phyloP scores from a whole-genome alignment of 2,888 invertebrate genomes.

The Troides helena region DNA sequence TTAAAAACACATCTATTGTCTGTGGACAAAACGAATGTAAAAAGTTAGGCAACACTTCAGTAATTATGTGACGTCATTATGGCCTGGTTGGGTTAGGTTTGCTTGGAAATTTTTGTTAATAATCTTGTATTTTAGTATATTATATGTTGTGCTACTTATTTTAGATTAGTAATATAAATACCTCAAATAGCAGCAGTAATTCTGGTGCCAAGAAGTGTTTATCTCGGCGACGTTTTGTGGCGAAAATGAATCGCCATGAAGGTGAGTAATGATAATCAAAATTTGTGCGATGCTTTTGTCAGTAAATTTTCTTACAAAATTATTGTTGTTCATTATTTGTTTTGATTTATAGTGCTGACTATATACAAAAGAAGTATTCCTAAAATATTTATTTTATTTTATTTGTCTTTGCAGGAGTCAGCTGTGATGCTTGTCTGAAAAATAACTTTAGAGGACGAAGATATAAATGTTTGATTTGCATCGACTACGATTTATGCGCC shows the following conservation, averaged over 20 bases:
- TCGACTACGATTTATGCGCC: conserved; percentile 99
- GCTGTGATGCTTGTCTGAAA: conserved; percentile 99
- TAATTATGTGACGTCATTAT: conserved; percentile 82
- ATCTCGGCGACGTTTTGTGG: conserved; percentile 71
- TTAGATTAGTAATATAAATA: conserved; percentile 78
- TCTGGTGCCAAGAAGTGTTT: conserved; percentile 74
- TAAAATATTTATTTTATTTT: conserved; percentile 48
- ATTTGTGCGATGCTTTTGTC: conserved; percentile 78
- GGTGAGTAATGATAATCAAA: conserved; percentile 86
- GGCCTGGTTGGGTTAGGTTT: conserved; percentile 87
- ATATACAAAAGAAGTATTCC: conserved; percentile 33
- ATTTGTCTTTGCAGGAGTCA: conserved; percentile 90
- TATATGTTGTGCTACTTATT: conserved; percentile 80
- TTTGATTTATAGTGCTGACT: conserved; percentile 29
- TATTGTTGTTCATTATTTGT: conserved; percentile 36
- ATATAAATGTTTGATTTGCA: conserved; percentile 99
- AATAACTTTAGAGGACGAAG: conserved; percentile 98
- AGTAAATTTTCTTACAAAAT: conserved; percentile 62
- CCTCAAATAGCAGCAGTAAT: conserved; percentile 72
- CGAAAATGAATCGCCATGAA: conserved; percentile 96
- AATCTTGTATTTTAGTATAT: conserved; percentile 83
- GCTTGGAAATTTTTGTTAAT: conserved; percentile 84
- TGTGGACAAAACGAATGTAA: conserved; percentile 7
- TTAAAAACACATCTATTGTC: conserved; percentile 4
- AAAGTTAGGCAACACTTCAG: conserved; percentile 42